Percentiles rank a stretch among this genome's conserved stretches.
Conservation (phyloP, 2,888 invertebrate genomes). For the Bugulina stolonifera region DNA sequence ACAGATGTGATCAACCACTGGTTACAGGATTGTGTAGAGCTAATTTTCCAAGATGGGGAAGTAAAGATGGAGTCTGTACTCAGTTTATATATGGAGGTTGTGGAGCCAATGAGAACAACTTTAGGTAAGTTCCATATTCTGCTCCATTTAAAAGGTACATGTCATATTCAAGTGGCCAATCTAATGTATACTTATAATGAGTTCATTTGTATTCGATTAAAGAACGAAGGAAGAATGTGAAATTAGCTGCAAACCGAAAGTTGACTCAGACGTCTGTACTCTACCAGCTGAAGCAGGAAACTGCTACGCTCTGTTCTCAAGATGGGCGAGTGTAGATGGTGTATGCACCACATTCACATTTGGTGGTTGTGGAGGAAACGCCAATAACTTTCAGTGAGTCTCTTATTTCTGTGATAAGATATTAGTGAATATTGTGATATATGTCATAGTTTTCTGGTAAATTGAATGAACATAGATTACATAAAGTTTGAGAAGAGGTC, state of each 20-base stretch:
- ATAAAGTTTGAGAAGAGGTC: too few relatives aligned
- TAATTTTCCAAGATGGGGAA: neutral
- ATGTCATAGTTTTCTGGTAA: neutral
- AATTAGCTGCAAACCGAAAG: neutral
- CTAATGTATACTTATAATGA: neutral
- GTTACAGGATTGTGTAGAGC: neutral
- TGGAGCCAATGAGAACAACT: neutral
- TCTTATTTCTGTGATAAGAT: too few relatives aligned
- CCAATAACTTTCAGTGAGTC: neutral
- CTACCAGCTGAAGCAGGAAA: neutral
- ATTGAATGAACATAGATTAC: too few relatives aligned
- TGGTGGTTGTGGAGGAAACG: constrained; percentile 3
- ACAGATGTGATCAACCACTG: neutral
- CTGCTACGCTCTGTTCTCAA: neutral
- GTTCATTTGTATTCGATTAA: neutral
- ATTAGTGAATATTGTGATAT: neutral
- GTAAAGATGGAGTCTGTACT: neutral
- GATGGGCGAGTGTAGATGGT: neutral
- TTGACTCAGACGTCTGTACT: neutral
- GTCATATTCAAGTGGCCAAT: neutral
- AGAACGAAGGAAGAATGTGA: neutral
- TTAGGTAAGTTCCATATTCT: neutral
- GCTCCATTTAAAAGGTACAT: neutral
- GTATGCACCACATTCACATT: neutral
- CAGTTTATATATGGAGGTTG: constrained; percentile 4